phyloP scores from a whole-genome alignment of 2,797 vertebrate genomes.

The Salmo trutta region DNA sequence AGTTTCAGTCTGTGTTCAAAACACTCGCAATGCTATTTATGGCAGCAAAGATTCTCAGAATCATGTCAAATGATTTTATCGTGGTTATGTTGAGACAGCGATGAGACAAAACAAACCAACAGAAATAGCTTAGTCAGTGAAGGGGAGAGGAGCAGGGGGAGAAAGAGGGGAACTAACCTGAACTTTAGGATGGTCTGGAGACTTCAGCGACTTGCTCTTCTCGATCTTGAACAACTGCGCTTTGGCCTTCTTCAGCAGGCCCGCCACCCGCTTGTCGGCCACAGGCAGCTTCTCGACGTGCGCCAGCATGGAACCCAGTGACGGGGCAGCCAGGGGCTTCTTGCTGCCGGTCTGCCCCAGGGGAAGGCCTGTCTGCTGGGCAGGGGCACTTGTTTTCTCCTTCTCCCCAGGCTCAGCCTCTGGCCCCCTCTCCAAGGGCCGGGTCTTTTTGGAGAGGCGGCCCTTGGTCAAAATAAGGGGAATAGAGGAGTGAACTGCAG shows the following conservation, averaged over 20 bases:
- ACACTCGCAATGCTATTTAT: conserved; percentile 50
- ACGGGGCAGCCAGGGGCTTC: conserved; percentile 81
- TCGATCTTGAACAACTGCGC: conserved; percentile 95
- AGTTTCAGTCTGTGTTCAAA: conserved; percentile 63
- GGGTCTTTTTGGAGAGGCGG: conserved; percentile 85
- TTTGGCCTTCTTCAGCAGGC: conserved; percentile 94
- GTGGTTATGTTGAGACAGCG: background rate
- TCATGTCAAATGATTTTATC: conserved; percentile 31
- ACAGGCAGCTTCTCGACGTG: conserved; percentile 92
- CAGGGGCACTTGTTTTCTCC: conserved; percentile 67
- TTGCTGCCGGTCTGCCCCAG: conserved; percentile 77
- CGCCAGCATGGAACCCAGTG: conserved; percentile 88
- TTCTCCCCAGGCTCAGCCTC: conserved; percentile 80
- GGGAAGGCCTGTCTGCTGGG: conserved; percentile 42
- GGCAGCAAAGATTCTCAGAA: conserved; percentile 36
- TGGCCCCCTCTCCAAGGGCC: conserved; percentile 72
- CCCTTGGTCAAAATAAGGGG: conserved; percentile 74
- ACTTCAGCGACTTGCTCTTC: conserved; percentile 93
- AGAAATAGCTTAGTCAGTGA: background rate
- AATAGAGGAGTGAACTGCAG: conserved; percentile 59
- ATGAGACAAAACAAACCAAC: background rate
- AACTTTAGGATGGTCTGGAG: conserved; percentile 90
- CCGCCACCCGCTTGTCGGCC: conserved; percentile 92
- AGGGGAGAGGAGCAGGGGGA: background rate
- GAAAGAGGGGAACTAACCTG: conserved; percentile 78